phyloP scores from a whole-genome alignment of 2,797 vertebrate genomes.

The Artibeus jamaicensis region DNA sequence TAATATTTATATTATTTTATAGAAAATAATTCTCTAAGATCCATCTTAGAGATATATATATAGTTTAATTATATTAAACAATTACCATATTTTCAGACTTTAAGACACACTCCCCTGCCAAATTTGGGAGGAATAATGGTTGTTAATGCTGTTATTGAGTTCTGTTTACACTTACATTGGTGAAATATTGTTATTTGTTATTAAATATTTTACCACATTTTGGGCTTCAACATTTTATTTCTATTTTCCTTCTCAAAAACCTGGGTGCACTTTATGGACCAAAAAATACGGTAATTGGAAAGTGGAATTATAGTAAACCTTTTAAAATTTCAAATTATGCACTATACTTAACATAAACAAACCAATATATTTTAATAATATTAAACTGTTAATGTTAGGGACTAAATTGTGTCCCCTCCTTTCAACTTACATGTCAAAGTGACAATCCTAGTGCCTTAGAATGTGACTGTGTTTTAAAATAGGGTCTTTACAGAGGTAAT shows the following conservation, averaged over 20 bases:
- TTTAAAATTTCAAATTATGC: not conserved
- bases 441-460: not conserved
- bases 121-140: too few species aligned
- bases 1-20: not conserved
- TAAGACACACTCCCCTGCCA: too few species aligned
- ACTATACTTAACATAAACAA: not conserved
- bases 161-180: too few species aligned
- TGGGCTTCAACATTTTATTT: too few species aligned
- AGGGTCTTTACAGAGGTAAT: not conserved
- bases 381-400: not conserved
- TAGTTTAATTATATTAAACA: not conserved
- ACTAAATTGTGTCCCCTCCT: not conserved
- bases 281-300: not conserved
- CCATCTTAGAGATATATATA: too few species aligned
- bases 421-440: not conserved
- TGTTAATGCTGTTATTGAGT: too few species aligned
- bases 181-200: too few species aligned
- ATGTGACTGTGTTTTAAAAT: not conserved
- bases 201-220: too few species aligned
- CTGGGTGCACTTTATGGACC: too few species aligned
- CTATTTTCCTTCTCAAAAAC: too few species aligned
- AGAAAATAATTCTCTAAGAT: not conserved
- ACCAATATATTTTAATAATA: not conserved
- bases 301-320: not conserved
- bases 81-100: not conserved